Base-by-base conservation (phyloP, 2,888 invertebrate genomes). In the Tortrix viridana region DNA sequence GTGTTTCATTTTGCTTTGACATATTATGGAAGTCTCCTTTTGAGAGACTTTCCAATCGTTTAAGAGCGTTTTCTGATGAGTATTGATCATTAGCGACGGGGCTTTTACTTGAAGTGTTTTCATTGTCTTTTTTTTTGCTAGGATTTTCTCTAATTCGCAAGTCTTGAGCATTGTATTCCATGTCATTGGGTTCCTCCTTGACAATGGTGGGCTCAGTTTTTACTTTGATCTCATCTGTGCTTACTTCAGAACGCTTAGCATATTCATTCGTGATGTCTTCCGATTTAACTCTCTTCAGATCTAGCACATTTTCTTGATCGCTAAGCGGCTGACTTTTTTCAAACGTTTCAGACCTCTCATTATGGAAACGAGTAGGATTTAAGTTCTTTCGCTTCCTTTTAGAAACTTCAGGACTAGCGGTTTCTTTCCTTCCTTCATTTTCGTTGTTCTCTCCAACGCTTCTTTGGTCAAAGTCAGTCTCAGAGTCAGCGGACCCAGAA, bases 311-410 rank as follows among this genome's bases (percentile, higher is more conserved):
- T 59, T 85, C 80, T 74, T 92, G 82, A n/a, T 81, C 75, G 50
- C 80, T 81, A 63, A 72, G 67, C 61, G 79, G 79, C 56, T 79
- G 73, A 48, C 74, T 74, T 2, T 69, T 65, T 32, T 77, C 72
- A 44, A 73, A 70, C 65, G 75, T 81, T 53, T 82, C 83, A 3
- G 75, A 68, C 20, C 71, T 70, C 50, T 77, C 77, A 57, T 75
- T 82, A 60, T 96, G 95, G 78, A 97, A 95, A 67, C 96, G 94
- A 1, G 96, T 97, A 0, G 98, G 98, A 81, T 98, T 97, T 73
- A 96, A 95, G 74, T 95, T 97, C 88, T 98, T 98, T 26, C 98
- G 93, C 85, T 98, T 98, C 60, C 97, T 93, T 77, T 96, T 96
- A 76, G 94, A 95, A n/a, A 95, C 94, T 74, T 94, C 94, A 26